These are phyloP conservation scores for Cichlasoma orientale DNA, from an alignment of 2,797 vertebrate genomes.

Conservation along the genomic window DNA sequence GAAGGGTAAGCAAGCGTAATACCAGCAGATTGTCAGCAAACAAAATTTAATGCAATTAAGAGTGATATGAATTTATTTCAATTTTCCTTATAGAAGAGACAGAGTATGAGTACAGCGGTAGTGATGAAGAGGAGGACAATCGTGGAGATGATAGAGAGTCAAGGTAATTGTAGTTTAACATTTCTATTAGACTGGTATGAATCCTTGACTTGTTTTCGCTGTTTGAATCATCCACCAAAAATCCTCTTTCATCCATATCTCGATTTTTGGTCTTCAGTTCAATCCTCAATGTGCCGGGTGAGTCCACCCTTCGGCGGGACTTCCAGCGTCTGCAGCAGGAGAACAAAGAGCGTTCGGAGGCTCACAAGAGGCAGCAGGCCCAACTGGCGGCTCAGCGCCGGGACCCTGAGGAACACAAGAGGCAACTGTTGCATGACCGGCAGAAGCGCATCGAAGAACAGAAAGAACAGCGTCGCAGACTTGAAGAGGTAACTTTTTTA, in stretches of 20 bases:
- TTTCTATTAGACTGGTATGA: neutral
- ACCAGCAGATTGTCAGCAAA: neutral
- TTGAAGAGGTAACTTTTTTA: slow-evolving; percentile 85
- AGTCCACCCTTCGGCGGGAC: slow-evolving; percentile 91
- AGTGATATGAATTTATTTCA: neutral
- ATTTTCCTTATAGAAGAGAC: slow-evolving; percentile 85
- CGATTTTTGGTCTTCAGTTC: slow-evolving; percentile 76
- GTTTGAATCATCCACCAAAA: neutral
- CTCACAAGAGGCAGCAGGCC: slow-evolving; percentile 88
- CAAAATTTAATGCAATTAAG: neutral
- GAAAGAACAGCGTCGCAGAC: slow-evolving; percentile 90
- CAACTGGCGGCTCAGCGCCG: slow-evolving; percentile 87
- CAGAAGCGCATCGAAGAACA: slow-evolving; percentile 93
- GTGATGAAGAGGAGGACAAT: slow-evolving; percentile 93
- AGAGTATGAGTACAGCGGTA: slow-evolving; percentile 94
- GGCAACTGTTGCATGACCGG: slow-evolving; percentile 90
- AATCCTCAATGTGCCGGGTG: slow-evolving; percentile 92
- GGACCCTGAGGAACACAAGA: slow-evolving; percentile 90
- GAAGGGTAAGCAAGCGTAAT: slow-evolving; percentile 80
- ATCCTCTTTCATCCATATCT: neutral
- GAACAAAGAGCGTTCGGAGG: slow-evolving; percentile 91
- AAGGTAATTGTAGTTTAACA: slow-evolving; percentile 76
- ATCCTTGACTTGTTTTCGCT: neutral
- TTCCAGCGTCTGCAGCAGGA: slow-evolving; percentile 94
- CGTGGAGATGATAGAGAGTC: slow-evolving; percentile 91